phyloP scores from a whole-genome alignment of 2,797 vertebrate genomes.

The Choloepus didactylus region DNA sequence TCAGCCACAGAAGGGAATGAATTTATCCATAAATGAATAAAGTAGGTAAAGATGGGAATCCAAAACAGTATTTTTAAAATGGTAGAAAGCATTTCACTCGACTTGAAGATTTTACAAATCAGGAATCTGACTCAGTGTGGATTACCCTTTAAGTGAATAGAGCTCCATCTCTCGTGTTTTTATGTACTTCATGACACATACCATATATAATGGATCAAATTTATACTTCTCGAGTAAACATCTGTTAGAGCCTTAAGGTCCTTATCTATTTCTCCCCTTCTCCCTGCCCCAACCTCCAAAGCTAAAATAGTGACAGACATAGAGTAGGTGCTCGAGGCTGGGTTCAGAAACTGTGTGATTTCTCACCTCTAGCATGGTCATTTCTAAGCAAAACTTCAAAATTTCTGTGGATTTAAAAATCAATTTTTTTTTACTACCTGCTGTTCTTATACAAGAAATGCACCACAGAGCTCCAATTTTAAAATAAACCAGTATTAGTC shows the following conservation, averaged over 20 bases:
- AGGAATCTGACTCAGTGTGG: neutral
- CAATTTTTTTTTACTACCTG: neutral
- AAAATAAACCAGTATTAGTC: neutral
- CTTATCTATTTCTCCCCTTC: neutral
- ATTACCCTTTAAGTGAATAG: neutral
- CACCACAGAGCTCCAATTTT: neutral
- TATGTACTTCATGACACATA: neutral
- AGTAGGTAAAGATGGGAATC: neutral
- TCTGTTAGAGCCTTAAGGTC: neutral
- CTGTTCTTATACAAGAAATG: neutral
- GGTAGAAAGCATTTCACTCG: neutral
- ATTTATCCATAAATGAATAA: neutral
- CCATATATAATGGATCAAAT: neutral
- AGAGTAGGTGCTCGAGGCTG: neutral
- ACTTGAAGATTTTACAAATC: neutral
- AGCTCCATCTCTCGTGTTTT: neutral
- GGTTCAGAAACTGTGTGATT: neutral
- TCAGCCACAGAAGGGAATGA: slow-evolving; percentile 34
- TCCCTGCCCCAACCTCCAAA: neutral
- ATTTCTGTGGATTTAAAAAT: neutral
- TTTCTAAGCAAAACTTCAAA: neutral
- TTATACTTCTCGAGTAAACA: neutral
- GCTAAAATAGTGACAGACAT: neutral
- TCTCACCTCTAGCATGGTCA: neutral
- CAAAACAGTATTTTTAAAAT: neutral